Base-by-base conservation (phyloP, 2,888 invertebrate species). In the Phania funesta region DNA sequence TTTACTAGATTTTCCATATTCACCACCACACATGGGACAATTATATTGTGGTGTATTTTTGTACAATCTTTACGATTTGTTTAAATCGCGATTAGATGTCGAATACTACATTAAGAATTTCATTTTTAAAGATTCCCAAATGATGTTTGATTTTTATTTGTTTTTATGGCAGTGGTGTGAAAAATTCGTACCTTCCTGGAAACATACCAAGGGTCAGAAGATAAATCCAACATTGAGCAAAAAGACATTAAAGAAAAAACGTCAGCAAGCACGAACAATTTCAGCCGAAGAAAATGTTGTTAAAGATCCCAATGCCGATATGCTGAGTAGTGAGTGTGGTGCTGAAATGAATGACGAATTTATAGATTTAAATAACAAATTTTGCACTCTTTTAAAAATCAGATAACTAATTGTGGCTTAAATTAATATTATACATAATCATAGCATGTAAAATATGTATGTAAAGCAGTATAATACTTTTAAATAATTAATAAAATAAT, bases 21-120 rank as follows among this genome's bases (percentile, higher is more conserved):
- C 92, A 38, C 89, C 91, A 83, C 92, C 93, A 46, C 90, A 92
- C 41, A 92, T 94, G 86, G 93, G 93, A n/a, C 93, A 93, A 85
- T 92, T 93, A 81, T 95, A 93, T 84, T 95, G 95, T 89, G 96
- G 96, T 0, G 95, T 95, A 0, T 94, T 96, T 89, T 88, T 95
- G 0, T 96, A 96, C 86, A 96, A 96, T 91, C 90, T 95, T 26
- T 94, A 93, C 76, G 90, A 91, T 29, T 93, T 94, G 89, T 92
- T 96, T 58, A 93, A 92, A 80, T 92, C 91, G 82, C 93, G 94
- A 22, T 82, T 87, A 0, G 92, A 94, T 85, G 90, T 94, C 0
- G 89, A 91, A 26, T 87, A 86, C 46, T 94, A 93, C 87, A 87
- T 95, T 1, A 90, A 92, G 35, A 90, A 92, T 65, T 92, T 92